Base-by-base conservation (phyloP, 2,888 invertebrate species). In the Drosophila dives region DNA sequence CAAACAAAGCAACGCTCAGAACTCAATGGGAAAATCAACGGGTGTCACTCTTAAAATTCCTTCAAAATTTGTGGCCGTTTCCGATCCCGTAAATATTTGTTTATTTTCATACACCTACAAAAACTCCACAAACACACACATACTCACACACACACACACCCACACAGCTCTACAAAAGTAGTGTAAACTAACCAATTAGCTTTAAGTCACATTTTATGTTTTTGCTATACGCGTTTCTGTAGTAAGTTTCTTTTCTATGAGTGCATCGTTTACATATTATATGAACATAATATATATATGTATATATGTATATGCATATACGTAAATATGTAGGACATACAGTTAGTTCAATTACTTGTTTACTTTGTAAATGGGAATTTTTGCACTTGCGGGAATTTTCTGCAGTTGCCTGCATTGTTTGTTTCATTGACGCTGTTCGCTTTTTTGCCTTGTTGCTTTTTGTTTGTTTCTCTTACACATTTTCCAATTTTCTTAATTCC, bases 51-150 rank as follows among this genome's bases (percentile, higher is more conserved):
- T 75, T 68, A 71, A 75, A 63, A 71, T 58, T 65, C 82, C 71
- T 58, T 48, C 84, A 72, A 66, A 67, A 77, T 86, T 89, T 72
- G 70, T 77, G 69, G 83, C 86, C 61, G 77, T 72, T 61, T 78
- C 78, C 70, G 72, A 75, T 51, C 90, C 90, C 78, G 90, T 90
- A 90, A 90, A 90, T 90, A 89, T 40, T 23, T 38, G 45, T 48
- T 36, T 40, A 42, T 20, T n/a, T 34, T 36, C 64, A 10, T 23
- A 38, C n/a, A n/a, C 20, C 17, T 2, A 7, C 29, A 48, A 26
- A 15, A 36, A n/a, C 2, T 20, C 48, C 42, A 56, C 10, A 45
- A 45, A 33, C 29, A 20, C 32, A 3, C 11, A 1, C 32, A 33
- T 11, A 10, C 49, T 8, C 32, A 15, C 29, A 38, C 36, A 6